Conservation (phyloP, 2,888 invertebrate genomes). For the Monopis laevigella region DNA sequence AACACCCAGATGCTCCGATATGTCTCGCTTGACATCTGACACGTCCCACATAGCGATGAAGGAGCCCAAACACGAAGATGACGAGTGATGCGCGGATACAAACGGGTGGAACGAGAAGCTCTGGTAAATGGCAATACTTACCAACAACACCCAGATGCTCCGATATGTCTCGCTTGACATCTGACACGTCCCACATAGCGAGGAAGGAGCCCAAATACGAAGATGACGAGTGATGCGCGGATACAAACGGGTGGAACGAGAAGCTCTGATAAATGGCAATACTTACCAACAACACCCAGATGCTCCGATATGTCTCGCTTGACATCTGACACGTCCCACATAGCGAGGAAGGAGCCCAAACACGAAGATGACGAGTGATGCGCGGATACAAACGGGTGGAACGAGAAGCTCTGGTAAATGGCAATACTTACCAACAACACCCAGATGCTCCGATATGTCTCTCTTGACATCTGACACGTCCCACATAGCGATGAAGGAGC, state of each 20-base stretch:
- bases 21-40: conserved; percentile 93
- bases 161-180: conserved; percentile 90
- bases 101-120: conserved; percentile 95
- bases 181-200: conserved; percentile 97
- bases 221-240: conserved; percentile 57
- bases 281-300: conserved; percentile 85
- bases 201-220: conserved; percentile 82
- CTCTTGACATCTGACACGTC: conserved; percentile 95
- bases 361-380: conserved; percentile 66
- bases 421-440: conserved; percentile 97
- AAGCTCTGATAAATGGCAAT: conserved; percentile 81
- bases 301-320: conserved; percentile 93
- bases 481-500: conserved; percentile 92
- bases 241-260: conserved; percentile 86
- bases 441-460: conserved; percentile 95
- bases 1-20: conserved; percentile 91
- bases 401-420: conserved; percentile 96
- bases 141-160: conserved; percentile 99
- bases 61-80: conserved; percentile 76
- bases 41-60: conserved; percentile 96
- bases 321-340: conserved; percentile 98
- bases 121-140: conserved; percentile 94
- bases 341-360: conserved; percentile 85
- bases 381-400: conserved; percentile 78
- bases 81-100: conserved; percentile 59